These are phyloP conservation scores for Botia kubotai DNA, from an alignment of 2,797 vertebrate species.

Conservation along the genomic window DNA sequence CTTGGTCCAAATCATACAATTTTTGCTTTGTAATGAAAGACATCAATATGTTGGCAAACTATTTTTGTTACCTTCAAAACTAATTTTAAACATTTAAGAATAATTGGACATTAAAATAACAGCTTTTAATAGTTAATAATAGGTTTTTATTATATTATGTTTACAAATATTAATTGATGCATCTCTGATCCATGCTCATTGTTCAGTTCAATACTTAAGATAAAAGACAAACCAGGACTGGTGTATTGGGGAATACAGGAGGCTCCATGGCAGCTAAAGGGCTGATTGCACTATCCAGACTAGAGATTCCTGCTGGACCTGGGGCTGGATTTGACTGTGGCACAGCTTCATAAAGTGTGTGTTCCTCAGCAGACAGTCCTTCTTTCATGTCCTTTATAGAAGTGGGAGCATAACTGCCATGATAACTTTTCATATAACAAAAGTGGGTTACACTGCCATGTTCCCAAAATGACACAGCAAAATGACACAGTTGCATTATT, in stretches of 20 bases:
- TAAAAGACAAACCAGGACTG: conserved; percentile 25
- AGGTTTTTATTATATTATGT: not conserved
- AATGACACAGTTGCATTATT: too few relatives aligned
- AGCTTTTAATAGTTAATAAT: too few relatives aligned
- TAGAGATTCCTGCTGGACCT: conserved; percentile 11
- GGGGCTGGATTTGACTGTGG: not conserved
- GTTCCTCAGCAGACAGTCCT: not conserved
- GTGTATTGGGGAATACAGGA: conserved; percentile 39
- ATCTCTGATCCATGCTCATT: not conserved
- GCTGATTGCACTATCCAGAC: conserved; percentile 14
- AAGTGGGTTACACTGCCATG: too few relatives aligned
- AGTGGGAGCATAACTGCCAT: not conserved
- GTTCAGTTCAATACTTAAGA: not conserved
- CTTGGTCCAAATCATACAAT: too few relatives aligned
- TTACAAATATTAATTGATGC: not conserved
- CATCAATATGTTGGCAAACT: too few relatives aligned
- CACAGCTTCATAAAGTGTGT: not conserved
- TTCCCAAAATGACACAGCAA: not conserved
- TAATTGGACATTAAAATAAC: too few relatives aligned
- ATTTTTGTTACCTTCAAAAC: too few relatives aligned
- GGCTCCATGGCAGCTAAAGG: conserved; percentile 47
- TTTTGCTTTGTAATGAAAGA: too few relatives aligned
- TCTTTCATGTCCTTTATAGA: not conserved
- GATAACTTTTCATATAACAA: too few relatives aligned
- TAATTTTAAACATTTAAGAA: too few relatives aligned